Conservation (phyloP, 2,888 invertebrate species). For the Orthosia incerta region DNA sequence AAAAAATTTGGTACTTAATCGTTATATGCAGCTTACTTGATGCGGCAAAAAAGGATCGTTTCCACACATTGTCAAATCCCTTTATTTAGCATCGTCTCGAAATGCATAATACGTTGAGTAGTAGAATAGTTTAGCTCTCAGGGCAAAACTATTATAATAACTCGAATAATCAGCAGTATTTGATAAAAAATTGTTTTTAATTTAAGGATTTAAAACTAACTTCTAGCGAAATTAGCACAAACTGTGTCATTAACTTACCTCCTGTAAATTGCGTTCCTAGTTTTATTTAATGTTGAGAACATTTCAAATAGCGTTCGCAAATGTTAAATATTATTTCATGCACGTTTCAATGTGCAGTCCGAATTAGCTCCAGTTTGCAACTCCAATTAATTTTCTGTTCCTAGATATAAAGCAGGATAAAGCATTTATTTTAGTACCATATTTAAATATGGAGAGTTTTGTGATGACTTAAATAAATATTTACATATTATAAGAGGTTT, state of each 20-base stretch:
- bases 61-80: neutral
- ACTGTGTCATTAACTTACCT: neutral
- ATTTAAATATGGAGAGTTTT: constrained; percentile 12
- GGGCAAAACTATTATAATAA: neutral
- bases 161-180: neutral
- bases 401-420: constrained; percentile 17
- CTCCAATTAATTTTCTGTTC: constrained; percentile 20
- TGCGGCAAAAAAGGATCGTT: neutral
- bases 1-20: neutral
- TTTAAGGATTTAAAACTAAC: neutral
- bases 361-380: constrained; percentile 35
- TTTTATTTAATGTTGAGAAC: neutral
- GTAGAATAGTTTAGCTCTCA: too few species aligned
- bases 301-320: neutral
- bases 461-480: constrained; percentile 14
- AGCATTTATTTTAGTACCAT: constrained; percentile 52
- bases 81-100: neutral
- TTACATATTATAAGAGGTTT: constrained; percentile 31
- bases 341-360: constrained; percentile 15
- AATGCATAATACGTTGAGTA: neutral
- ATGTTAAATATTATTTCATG: neutral
- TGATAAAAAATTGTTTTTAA: neutral
- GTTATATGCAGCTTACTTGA: neutral
- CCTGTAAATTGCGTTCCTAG: neutral
- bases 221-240: neutral